These are phyloP conservation scores for Chrysoperla carnea DNA, from an alignment of 1,140 invertebrate species.

Conservation along the genomic window DNA sequence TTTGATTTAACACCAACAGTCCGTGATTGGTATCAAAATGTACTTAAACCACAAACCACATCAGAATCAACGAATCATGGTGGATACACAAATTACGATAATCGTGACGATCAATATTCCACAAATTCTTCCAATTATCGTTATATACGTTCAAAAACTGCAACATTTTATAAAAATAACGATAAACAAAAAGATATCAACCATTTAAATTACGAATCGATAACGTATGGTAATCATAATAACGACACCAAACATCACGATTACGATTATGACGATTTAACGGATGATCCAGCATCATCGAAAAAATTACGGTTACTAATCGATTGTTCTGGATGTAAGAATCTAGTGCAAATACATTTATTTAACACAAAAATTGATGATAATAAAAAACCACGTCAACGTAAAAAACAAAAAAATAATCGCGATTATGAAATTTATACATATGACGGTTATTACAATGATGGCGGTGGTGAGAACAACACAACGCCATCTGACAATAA, in stretches of 20 bases:
- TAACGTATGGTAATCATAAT: neutral
- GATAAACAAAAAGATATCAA: neutral
- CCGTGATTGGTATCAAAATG: slow-evolving; percentile 43
- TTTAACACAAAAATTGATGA: slow-evolving; percentile 6
- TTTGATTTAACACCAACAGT: slow-evolving; percentile 65
- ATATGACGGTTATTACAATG: neutral
- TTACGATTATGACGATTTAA: too few species aligned
- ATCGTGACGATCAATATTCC: neutral
- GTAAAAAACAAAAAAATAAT: neutral
- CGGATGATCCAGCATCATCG: neutral
- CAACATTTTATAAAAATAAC: too few species aligned
- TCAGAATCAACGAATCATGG: neutral
- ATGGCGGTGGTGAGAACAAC: neutral
- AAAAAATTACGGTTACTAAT: neutral
- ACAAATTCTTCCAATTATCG: neutral
- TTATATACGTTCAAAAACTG: too few species aligned
- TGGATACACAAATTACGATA: neutral
- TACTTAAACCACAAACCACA: neutral
- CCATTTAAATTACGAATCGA: neutral
- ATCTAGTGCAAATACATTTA: slow-evolving; percentile 40
- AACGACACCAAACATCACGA: neutral
- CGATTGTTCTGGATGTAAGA: slow-evolving; percentile 71
- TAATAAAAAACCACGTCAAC: neutral
- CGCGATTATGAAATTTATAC: neutral
- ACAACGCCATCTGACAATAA: slow-evolving; percentile 4